Base-by-base conservation (phyloP, 1,140 invertebrate species). In the Akabosia matsudoensis region DNA sequence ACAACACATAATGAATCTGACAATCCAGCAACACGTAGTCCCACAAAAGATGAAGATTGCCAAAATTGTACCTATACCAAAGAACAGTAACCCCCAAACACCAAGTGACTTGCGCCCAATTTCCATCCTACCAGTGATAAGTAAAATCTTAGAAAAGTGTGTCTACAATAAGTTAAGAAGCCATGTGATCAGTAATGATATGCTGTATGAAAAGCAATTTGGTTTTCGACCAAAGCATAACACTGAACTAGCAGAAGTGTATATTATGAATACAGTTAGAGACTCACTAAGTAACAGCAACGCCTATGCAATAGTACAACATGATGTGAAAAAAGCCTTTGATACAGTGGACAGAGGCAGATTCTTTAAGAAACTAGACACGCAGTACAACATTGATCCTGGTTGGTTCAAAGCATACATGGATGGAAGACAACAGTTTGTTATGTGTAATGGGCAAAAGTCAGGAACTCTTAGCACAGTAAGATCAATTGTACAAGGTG, bases 321-420 rank as follows among this genome's bases (percentile, higher is more conserved):
- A 75, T 1, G 76, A 78, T 72, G 14, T 78, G 0, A 31, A 34
- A 7, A 78, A 78, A 45, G 76, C 76, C 1, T 77, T 70, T 71
- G 76, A 78, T 22, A 74, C 16, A 7, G 52, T 73, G 0, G 24
- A 34, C 1, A 64, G 26, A 61, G 67, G 64, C 7, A n/a, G 54
- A n/a, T 31, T 74, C 51, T 37, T 74, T 1, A 37, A 75, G 4
- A 78, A 78, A 45, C 33, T 72, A n/a, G 0, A 24, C 0, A n/a
- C n/a, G n/a, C 51, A 67, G 37, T 72, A 75, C 24, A 37, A 37
- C 7, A 67, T 78, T 33, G 64, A 70, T 22, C 7, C 26, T 30
- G 1, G 18, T 1, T 75, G 73, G 73, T 74, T 78, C 31, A n/a
- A 31, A 14, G 52, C 64, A 0, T 78, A 75, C 22, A 16, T 78